A percentile compares a stretch with the other conserved stretches of the same genome.
phyloP scores from a whole-genome alignment of 2,888 invertebrate genomes.

The Nymphalis polychloros region DNA sequence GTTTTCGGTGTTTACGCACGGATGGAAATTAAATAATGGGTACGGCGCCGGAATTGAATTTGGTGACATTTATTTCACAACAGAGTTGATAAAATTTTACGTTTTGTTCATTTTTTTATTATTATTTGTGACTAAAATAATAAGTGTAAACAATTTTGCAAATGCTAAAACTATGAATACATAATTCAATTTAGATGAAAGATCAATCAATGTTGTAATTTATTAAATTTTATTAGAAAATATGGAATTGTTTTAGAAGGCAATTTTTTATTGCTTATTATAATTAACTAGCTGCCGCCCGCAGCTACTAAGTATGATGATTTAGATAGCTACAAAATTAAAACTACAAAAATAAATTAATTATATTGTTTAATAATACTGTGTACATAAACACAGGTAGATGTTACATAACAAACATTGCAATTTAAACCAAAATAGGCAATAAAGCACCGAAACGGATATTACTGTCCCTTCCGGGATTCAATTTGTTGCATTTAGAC shows the following conservation, averaged over 20 bases:
- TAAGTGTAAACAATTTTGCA: neutral
- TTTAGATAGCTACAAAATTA: no score
- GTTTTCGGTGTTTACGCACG: constrained; percentile 18
- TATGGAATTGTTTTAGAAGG: no score
- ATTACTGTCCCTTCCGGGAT: constrained; percentile 33
- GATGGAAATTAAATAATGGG: constrained; percentile 18
- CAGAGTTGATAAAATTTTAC: constrained; percentile 28
- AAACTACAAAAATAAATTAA: no score
- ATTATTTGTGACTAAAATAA: constrained; percentile 7
- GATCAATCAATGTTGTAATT: no score
- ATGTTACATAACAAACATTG: constrained; percentile 3
- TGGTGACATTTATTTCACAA: constrained; percentile 27
- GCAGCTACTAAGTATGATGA: no score
- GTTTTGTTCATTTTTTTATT: constrained; percentile 23
- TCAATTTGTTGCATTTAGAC: constrained; percentile 41
- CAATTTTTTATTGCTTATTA: no score
- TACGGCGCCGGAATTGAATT: constrained; percentile 21
- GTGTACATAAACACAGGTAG: neutral
- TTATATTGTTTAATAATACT: no score
- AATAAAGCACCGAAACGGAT: constrained; percentile 35
- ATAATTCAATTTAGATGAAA: no score
- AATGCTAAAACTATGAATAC: no score
- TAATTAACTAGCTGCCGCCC: no score
- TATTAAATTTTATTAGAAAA: no score
- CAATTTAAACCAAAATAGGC: constrained; percentile 22